A percentile compares a stretch with the other conserved stretches of the same genome.
phyloP scores from a whole-genome alignment of 2,113 vertebrate species.

The Trematomus loennbergii region DNA sequence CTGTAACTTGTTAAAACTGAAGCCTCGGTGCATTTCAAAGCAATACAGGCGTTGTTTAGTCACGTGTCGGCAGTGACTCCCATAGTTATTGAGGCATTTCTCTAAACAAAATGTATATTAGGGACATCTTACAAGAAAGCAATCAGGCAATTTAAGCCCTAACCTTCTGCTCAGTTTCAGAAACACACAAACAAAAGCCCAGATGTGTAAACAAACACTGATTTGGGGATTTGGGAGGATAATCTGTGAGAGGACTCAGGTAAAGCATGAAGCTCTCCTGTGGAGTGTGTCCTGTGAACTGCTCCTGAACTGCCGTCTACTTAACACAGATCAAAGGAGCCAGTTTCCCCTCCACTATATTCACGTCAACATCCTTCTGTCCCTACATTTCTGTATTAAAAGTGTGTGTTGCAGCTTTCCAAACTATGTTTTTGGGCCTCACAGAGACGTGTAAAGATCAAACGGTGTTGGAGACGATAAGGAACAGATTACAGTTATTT shows the following conservation, averaged over 20 bases:
- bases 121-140: conserved; percentile 29
- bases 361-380: conserved; percentile 47
- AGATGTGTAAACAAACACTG: conserved; percentile 60
- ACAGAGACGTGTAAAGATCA: conserved; percentile 78
- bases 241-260: conserved; percentile 60
- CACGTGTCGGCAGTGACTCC: conserved; percentile 13
- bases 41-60: not conserved
- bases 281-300: conserved; percentile 77
- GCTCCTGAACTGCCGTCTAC: conserved; percentile 71
- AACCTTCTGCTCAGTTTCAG: conserved; percentile 27
- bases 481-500: conserved; percentile 81
- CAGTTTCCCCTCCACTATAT: conserved; percentile 19
- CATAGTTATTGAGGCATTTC: conserved; percentile 11
- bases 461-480: conserved; percentile 70
- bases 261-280: conserved; percentile 69
- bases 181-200: conserved; percentile 40
- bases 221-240: conserved; percentile 21
- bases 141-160: conserved; percentile 31
- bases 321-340: conserved; percentile 66
- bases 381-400: not conserved
- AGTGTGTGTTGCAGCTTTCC: conserved; percentile 20
- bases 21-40: conserved; percentile 2
- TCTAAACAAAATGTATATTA: conserved; percentile 15
- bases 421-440: conserved; percentile 53
- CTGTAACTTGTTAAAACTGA: not conserved